Evolutionary conservation across 2,113 vertebrate genomes (phyloP), one percentile per base, ranked within the genome.

Genomic region (Nettapus auritus): DNA sequence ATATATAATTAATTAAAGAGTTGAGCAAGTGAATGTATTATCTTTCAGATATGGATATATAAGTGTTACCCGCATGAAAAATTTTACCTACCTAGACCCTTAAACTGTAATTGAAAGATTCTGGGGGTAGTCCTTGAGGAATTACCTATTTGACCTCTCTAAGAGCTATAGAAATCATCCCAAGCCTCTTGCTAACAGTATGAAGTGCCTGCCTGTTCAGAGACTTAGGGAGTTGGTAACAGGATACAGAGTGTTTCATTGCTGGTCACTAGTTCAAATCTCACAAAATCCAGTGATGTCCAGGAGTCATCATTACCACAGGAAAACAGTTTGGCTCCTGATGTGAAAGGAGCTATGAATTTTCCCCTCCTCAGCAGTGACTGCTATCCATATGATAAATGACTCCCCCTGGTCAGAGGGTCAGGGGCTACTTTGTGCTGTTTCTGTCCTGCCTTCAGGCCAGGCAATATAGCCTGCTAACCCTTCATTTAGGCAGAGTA

Each of bases 331-430:
- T 68, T 73, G 77, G 57, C n/a, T 85, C 38, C 63, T 59, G 40
- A 33, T 48, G n/a, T 38, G 79, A 74, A 74, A 92, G 82, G 40
- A 88, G 79, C 69, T 63, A 29, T 95, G 87, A 89, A 88, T 76
- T 50, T 40, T 88, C 34, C 42, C 53, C 57, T 82, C 22, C n/a
- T 60, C 69, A 57, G 44, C 64, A 69, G 33, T 3, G 11, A 78
- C 40, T 16, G 66, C 64, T 11, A 48, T 18, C n/a, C 81, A 12
- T 46, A 55, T 38, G 70, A 48, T 68, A 59, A 50, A n/a, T 0
- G 1, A n/a, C 42, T n/a, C 31, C 8, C 17, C 42, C 48, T 2
- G 4, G 9, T 62, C 33, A 40, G 48, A 42, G 20, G 18, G 55
- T 0, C 28, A 15, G 18, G 12, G 36, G 29, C 48, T 85, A 11